Evolutionary conservation across 53 echinoderm and acorn worm genomes (phyloP).

Genomic region (Mesocentrotus franciscanus): DNA sequence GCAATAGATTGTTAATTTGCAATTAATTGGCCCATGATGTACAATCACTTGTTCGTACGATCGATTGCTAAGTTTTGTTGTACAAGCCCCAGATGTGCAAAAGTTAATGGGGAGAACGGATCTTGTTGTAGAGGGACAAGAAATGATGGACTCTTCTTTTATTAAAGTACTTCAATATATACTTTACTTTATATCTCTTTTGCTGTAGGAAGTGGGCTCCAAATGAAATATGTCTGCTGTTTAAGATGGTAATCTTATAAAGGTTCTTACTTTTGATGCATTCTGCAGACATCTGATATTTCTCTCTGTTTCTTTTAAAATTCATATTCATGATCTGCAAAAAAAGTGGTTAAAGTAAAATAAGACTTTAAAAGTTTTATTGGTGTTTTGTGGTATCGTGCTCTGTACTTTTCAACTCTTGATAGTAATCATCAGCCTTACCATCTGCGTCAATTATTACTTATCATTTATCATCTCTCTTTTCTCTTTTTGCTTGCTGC

Average conservation of each 20-base stretch:
- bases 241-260: neutral
- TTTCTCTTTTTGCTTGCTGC: neutral
- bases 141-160: neutral
- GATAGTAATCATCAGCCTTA: too few species aligned
- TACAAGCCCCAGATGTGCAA: neutral
- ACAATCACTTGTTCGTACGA: too few species aligned
- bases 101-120: neutral
- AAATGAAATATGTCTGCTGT: neutral
- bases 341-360: neutral
- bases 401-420: too few species aligned
- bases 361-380: neutral
- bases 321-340: neutral
- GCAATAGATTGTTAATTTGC: too few species aligned
- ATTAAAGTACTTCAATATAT: slow-evolving; percentile 11
- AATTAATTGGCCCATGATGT: too few species aligned
- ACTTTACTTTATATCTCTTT: neutral
- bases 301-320: neutral
- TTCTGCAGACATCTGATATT: neutral
- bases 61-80: too few species aligned
- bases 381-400: neutral
- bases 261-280: neutral
- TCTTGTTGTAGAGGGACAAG: neutral
- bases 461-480: too few species aligned
- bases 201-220: neutral
- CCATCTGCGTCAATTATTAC: too few species aligned